A percentile compares a stretch with the other conserved stretches of the same genome.
These are phyloP conservation scores for Brotula barbata DNA, from an alignment of 2,797 vertebrate species.

Conservation along the genomic window DNA sequence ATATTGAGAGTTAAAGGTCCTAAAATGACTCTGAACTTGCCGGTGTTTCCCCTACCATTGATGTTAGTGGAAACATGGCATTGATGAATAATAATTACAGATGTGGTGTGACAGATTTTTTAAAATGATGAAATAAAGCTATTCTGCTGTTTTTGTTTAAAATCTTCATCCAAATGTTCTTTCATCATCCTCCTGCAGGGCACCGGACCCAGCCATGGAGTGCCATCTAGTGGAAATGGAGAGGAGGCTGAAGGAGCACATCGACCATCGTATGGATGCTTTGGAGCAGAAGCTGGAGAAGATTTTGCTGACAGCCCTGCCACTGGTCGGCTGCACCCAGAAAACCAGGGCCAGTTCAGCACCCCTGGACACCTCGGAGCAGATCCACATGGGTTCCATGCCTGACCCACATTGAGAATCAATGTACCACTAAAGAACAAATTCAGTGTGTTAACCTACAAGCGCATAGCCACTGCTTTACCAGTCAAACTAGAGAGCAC, in stretches of 20 bases:
- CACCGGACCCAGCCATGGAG: slow-evolving; percentile 71
- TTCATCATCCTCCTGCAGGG: slow-evolving; percentile 26
- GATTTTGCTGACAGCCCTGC: slow-evolving; percentile 59
- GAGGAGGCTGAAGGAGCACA: slow-evolving; percentile 75
- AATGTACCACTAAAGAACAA: background rate
- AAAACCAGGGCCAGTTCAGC: background rate
- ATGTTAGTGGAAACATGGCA: no score
- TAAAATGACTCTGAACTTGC: no score
- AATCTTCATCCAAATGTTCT: background rate
- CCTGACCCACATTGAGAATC: slow-evolving; percentile 18
- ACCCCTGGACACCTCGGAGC: background rate
- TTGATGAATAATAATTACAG: no score
- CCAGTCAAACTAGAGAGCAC: background rate
- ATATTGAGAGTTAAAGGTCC: no score
- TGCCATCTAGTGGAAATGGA: slow-evolving; percentile 79
- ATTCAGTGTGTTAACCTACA: slow-evolving; percentile 6
- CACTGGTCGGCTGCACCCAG: slow-evolving; percentile 27
- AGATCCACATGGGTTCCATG: background rate
- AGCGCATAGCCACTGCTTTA: background rate
- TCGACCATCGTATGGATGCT: slow-evolving; percentile 77
- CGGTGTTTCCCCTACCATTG: no score
- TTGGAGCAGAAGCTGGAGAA: slow-evolving; percentile 78
- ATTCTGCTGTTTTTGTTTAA: no score
- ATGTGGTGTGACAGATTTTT: no score
- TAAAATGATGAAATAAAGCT: no score